These are phyloP conservation scores for Listronotus oregonensis DNA, from an alignment of 1,140 invertebrate genomes.

Conservation along the genomic window DNA sequence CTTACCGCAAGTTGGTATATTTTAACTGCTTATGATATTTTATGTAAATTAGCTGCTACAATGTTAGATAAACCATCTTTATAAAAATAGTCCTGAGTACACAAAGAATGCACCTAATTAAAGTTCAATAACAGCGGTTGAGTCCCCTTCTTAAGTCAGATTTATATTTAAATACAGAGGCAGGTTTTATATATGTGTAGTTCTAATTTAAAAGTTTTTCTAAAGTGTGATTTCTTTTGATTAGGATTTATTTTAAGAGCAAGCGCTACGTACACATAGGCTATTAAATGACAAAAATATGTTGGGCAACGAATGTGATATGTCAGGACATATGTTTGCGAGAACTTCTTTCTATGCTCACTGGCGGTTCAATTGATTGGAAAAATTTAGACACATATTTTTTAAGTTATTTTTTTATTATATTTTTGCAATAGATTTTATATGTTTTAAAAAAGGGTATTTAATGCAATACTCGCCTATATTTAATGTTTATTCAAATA, in stretches of 20 bases:
- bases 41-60: too few species aligned
- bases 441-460: too few species aligned
- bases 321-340: neutral
- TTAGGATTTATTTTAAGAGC: conserved; percentile 32
- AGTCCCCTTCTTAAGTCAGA: conserved; percentile 17
- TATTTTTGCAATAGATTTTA: too few species aligned
- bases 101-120: conserved; percentile 36
- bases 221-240: conserved; percentile 30
- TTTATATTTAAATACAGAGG: conserved; percentile 30
- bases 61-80: too few species aligned
- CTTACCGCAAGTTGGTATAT: too few species aligned
- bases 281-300: conserved; percentile 31
- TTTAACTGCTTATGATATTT: too few species aligned
- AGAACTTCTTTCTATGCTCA: neutral
- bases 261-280: conserved; percentile 16
- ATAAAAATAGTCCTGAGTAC: neutral
- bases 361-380: too few species aligned
- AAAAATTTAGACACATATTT: too few species aligned
- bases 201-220: conserved; percentile 32
- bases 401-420: too few species aligned
- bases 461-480: too few species aligned
- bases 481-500: too few species aligned
- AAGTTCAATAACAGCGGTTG: conserved; percentile 35
- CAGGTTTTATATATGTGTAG: conserved; percentile 13
- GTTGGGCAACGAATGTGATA: conserved; percentile 1